Percentiles rank a stretch among this genome's conserved stretches.
phyloP scores from a whole-genome alignment of 2,888 invertebrate species.

The Cordilura impudica region DNA sequence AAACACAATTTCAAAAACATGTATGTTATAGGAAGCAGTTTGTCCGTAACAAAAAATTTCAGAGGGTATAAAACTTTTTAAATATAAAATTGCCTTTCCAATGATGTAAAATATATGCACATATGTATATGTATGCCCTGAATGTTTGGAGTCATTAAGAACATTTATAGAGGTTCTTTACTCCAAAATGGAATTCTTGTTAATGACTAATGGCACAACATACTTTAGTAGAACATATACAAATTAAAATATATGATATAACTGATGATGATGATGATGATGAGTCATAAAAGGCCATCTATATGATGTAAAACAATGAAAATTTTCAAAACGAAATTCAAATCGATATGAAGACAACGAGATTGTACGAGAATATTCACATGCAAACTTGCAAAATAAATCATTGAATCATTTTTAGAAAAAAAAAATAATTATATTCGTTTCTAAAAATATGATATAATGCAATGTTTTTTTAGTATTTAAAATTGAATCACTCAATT shows the following conservation, averaged over 20 bases:
- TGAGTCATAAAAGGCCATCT: background rate
- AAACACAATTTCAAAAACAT: too few species aligned
- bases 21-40: too few species aligned
- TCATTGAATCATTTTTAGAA: background rate
- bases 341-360: background rate
- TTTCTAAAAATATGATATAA: background rate
- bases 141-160: too few species aligned
- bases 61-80: too few species aligned
- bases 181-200: too few species aligned
- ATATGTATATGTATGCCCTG: too few species aligned
- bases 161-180: too few species aligned
- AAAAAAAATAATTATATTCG: background rate
- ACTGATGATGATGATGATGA: background rate
- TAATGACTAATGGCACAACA: constrained; percentile 11
- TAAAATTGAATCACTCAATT: too few species aligned
- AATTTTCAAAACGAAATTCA: constrained; percentile 3
- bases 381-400: background rate
- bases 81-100: too few species aligned
- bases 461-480: too few species aligned
- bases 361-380: background rate
- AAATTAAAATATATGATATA: background rate
- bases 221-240: constrained; percentile 2
- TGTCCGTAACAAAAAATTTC: too few species aligned
- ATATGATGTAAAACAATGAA: constrained; percentile 8
- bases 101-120: too few species aligned